These are phyloP conservation scores for Leptodactylus fallax DNA, from an alignment of 2,797 vertebrate genomes.

Conservation along the genomic window DNA sequence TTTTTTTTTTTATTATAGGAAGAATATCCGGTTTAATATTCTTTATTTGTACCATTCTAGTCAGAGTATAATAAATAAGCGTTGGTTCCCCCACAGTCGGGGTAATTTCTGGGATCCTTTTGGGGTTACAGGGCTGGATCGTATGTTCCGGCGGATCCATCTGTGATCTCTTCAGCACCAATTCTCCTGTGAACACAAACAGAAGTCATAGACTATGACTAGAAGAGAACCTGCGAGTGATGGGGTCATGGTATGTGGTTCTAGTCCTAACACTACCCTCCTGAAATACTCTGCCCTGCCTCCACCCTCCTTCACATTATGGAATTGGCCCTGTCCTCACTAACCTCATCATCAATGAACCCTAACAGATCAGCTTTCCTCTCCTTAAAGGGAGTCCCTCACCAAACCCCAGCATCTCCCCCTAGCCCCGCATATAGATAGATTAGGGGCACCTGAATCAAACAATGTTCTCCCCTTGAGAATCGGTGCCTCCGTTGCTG, in stretches of 20 bases:
- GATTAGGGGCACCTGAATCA: too few species aligned
- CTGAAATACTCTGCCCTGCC: not conserved
- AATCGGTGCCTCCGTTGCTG: too few species aligned
- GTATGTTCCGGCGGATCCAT: not conserved
- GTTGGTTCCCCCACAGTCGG: not conserved
- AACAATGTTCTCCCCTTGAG: too few species aligned
- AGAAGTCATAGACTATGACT: not conserved
- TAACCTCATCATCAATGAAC: not conserved
- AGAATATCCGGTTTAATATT: too few species aligned
- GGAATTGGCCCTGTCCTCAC: not conserved
- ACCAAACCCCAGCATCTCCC: too few species aligned
- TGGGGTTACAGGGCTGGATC: not conserved
- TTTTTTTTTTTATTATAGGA: too few species aligned
- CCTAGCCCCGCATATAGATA: too few species aligned
- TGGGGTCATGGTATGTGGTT: too few species aligned
- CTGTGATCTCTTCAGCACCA: not conserved
- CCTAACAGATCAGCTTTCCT: too few species aligned
- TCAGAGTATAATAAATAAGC: not conserved
- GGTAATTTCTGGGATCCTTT: not conserved
- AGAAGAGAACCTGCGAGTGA: too few species aligned
- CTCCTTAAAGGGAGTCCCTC: too few species aligned
- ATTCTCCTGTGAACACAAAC: not conserved
- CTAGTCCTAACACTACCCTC: not conserved
- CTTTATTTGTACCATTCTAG: not conserved
- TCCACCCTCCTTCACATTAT: too few species aligned